phyloP scores from a whole-genome alignment of 2,797 vertebrate genomes.

The Hydrocynus forskahlii region DNA sequence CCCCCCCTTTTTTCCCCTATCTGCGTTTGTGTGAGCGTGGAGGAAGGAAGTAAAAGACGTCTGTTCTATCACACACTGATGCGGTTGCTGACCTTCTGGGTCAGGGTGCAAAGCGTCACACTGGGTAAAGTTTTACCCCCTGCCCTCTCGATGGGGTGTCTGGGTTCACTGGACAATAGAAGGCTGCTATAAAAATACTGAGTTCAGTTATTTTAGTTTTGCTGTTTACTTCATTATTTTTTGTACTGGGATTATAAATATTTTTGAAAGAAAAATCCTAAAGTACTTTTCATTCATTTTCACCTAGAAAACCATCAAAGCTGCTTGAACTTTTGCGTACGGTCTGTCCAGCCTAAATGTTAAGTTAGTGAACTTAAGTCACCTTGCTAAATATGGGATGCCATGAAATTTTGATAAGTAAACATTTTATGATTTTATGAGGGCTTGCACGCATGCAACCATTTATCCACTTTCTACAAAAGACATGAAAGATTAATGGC shows the following conservation, averaged over 20 bases:
- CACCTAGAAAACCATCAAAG: no score
- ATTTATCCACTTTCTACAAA: neutral
- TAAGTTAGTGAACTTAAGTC: no score
- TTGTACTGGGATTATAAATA: neutral
- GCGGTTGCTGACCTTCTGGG: neutral
- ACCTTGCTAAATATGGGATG: neutral
- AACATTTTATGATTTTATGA: neutral
- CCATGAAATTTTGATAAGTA: neutral
- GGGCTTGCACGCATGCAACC: neutral
- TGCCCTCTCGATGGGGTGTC: neutral
- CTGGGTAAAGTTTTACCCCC: neutral
- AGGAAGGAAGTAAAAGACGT: constrained; percentile 30
- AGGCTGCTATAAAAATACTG: neutral
- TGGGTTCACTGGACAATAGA: constrained; percentile 5
- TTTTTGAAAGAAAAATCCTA: no score
- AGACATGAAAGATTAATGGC: neutral
- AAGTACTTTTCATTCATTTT: no score
- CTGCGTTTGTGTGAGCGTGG: neutral
- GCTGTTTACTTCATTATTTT: no score
- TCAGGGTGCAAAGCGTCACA: neutral
- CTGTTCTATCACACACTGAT: constrained; percentile 36
- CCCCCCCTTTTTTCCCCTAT: neutral
- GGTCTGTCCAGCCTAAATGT: no score
- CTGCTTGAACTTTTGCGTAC: no score
- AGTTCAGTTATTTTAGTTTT: neutral